Conservation (phyloP, 2,113 vertebrate genomes). For the Phyllopteryx taeniolatus region DNA sequence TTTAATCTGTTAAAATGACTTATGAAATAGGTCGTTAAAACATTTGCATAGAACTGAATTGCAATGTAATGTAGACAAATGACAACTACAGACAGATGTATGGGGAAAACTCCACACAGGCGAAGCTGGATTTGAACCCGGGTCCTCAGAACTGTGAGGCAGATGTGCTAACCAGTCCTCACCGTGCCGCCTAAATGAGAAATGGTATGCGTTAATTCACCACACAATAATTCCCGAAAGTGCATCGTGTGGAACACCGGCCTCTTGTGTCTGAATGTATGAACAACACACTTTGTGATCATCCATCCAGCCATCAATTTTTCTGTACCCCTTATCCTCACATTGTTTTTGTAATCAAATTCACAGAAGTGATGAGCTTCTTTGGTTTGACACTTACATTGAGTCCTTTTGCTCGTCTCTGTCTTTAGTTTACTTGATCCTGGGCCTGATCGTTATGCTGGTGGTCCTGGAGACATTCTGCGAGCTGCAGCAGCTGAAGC, state of each 20-base stretch:
- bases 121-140: too few relatives aligned
- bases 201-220: neutral
- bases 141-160: too few relatives aligned
- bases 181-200: too few relatives aligned
- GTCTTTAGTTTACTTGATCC: constrained; percentile 83
- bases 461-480: constrained; percentile 97
- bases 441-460: constrained; percentile 91
- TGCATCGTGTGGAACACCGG: constrained; percentile 18
- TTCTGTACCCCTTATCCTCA: too few relatives aligned
- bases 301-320: too few relatives aligned
- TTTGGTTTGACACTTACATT: neutral
- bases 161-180: too few relatives aligned
- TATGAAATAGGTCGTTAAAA: too few relatives aligned
- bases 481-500: constrained; percentile 92
- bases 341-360: neutral
- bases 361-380: neutral
- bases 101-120: too few relatives aligned
- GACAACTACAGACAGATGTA: too few relatives aligned
- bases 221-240: neutral
- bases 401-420: neutral
- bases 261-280: constrained; percentile 34
- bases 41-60: too few relatives aligned
- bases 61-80: too few relatives aligned
- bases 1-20: too few relatives aligned
- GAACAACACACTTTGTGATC: constrained; percentile 15